Conservation (phyloP, 2,113 vertebrate species). For the Bothrops jararaca region DNA sequence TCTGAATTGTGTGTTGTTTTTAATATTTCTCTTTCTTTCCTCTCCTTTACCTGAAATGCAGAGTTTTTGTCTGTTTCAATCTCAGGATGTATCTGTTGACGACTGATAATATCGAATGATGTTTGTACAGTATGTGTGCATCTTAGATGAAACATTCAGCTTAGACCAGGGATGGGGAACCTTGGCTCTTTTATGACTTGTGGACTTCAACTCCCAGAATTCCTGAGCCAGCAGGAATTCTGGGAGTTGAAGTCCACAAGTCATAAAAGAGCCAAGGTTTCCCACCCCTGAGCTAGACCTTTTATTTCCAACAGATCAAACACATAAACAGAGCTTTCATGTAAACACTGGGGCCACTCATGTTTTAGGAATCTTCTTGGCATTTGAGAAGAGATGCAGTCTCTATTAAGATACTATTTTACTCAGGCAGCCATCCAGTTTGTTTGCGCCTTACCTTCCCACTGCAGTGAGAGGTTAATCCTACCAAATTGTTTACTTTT, state of each 20-base stretch:
- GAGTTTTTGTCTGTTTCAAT: not conserved
- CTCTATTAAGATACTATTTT: not conserved
- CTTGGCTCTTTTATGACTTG: no score
- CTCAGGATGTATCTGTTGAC: not conserved
- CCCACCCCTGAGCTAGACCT: not conserved
- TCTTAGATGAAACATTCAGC: not conserved
- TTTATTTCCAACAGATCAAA: not conserved
- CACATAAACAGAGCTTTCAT: not conserved
- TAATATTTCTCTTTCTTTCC: not conserved
- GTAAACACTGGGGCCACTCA: not conserved
- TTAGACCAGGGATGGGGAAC: not conserved
- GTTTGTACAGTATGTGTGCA: not conserved
- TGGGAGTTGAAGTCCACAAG: no score
- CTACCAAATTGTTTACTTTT: not conserved
- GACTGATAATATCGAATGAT: not conserved
- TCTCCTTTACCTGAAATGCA: not conserved
- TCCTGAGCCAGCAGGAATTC: no score
- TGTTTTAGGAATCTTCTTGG: not conserved
- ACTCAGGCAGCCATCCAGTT: not conserved
- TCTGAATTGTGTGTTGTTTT: not conserved
- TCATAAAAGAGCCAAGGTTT: no score
- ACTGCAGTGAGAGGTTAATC: not conserved
- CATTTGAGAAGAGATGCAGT: not conserved
- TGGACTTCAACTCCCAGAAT: no score
- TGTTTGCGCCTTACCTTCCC: not conserved